Evolutionary conservation across 1,140 invertebrate genomes (phyloP), one percentile per base, ranked within the genome.

Genomic region (Saccostrea cuccullata): DNA sequence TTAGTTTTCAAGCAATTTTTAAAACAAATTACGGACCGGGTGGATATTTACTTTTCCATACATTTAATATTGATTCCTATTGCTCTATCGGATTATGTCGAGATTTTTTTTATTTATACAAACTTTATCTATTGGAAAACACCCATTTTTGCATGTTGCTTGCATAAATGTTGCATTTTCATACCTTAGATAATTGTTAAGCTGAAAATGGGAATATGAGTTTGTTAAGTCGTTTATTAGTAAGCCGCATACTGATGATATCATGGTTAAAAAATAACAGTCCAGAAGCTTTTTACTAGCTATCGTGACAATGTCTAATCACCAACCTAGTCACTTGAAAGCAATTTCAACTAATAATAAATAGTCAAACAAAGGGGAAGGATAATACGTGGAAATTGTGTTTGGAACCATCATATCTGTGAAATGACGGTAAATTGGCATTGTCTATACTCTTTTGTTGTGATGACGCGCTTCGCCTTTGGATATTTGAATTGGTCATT

Each of bases 401-500:
- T 26, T 17, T 12, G 26, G 15, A 30, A 17, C 70, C 23, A 30
- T 26, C 15, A 77, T 77, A 77, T 36, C 70, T 15, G 26, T 12
- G 26, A 36, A 77, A 15, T 36, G 70, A 36, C 70, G 26, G 23
- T 26, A 17, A 77, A 77, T 30, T 77, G 30, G 13, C 23, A 30
- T 77, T 30, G 70, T 77, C 6, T 67, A 23, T 67, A n/a, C 20
- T 15, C 30, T 17, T 77, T 77, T 77, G 70, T 77, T 26, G 26
- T 17, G 26, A 3, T 36, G 70, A 30, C 26, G 23, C 30, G 30
- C 70, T 77, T 36, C 30, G 70, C 70, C 70, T 77, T 77, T 77
- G 70, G 70, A 30, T 77, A 77, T 77, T 77, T 77, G 70, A 77
- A 77, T 77, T 77, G 70, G 70, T 36, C 70, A 30, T 77, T 77